Conservation (phyloP, 2,797 vertebrate genomes). For the Eurystomus glaucurus region DNA sequence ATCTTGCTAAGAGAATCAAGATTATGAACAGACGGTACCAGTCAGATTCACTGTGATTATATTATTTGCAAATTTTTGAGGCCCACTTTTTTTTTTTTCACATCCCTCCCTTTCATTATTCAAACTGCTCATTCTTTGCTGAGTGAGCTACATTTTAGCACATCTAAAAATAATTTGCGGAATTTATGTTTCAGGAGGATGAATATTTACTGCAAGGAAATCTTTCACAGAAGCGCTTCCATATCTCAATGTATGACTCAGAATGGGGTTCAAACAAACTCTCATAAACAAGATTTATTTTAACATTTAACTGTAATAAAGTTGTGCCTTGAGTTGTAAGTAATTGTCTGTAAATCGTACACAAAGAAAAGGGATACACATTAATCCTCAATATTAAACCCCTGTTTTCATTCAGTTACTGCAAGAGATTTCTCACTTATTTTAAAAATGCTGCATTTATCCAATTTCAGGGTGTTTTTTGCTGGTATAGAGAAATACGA, state of each 20-base stretch:
- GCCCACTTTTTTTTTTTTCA: background rate
- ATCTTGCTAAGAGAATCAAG: background rate
- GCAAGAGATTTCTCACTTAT: background rate
- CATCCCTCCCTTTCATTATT: constrained; percentile 8
- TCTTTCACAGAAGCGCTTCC: constrained; percentile 28
- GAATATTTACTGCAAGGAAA: constrained; percentile 45
- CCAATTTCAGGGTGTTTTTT: background rate
- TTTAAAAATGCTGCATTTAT: constrained; percentile 14
- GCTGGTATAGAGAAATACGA: background rate
- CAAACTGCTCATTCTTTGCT: constrained; percentile 36
- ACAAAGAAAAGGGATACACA: background rate
- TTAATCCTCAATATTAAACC: background rate
- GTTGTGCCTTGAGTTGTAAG: background rate
- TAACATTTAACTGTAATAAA: constrained; percentile 15
- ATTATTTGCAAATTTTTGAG: background rate
- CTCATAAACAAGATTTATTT: constrained; percentile 55
- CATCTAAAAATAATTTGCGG: constrained; percentile 20
- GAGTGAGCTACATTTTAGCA: constrained; percentile 41
- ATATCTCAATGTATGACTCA: constrained; percentile 15
- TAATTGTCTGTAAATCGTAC: background rate
- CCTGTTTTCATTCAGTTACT: background rate
- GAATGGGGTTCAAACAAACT: constrained; percentile 41
- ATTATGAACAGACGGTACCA: background rate
- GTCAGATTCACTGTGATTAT: background rate
- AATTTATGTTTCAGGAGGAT: constrained; percentile 50